phyloP scores from a whole-genome alignment of 2,113 vertebrate genomes.

The Siniperca knerii region DNA sequence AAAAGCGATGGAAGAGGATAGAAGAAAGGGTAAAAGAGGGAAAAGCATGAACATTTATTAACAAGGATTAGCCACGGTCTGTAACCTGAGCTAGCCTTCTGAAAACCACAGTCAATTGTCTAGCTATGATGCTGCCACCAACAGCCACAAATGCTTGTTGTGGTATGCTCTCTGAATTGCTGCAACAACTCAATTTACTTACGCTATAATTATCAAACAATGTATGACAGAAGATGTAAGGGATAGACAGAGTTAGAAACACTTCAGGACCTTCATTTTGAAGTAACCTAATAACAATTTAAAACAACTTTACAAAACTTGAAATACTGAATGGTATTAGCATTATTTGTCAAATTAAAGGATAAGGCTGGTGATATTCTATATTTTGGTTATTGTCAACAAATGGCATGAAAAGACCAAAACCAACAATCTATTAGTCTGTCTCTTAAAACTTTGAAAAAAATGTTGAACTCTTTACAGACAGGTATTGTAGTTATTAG shows the following conservation, averaged over 20 bases:
- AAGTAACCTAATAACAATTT: background rate
- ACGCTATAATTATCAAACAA: background rate
- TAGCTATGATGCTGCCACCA: constrained; percentile 14
- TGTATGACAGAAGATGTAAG: background rate
- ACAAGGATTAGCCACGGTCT: constrained; percentile 23
- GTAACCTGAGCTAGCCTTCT: constrained; percentile 17
- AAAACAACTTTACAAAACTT: background rate
- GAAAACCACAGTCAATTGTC: constrained; percentile 20
- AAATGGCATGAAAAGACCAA: background rate
- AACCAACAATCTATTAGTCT: background rate
- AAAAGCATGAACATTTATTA: background rate
- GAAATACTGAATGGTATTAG: background rate
- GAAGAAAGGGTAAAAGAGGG: constrained; percentile 13
- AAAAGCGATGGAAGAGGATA: constrained; percentile 8
- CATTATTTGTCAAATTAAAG: background rate
- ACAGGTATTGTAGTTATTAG: too few relatives aligned
- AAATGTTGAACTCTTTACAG: background rate
- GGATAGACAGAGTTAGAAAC: background rate
- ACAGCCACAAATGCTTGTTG: background rate
- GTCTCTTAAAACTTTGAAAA: background rate
- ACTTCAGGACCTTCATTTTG: background rate
- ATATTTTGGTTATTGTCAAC: background rate
- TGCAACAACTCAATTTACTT: background rate
- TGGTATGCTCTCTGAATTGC: background rate
- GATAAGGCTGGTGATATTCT: background rate